These are phyloP conservation scores for Strix aluco DNA, from an alignment of 2,113 vertebrate genomes.

Conservation along the genomic window DNA sequence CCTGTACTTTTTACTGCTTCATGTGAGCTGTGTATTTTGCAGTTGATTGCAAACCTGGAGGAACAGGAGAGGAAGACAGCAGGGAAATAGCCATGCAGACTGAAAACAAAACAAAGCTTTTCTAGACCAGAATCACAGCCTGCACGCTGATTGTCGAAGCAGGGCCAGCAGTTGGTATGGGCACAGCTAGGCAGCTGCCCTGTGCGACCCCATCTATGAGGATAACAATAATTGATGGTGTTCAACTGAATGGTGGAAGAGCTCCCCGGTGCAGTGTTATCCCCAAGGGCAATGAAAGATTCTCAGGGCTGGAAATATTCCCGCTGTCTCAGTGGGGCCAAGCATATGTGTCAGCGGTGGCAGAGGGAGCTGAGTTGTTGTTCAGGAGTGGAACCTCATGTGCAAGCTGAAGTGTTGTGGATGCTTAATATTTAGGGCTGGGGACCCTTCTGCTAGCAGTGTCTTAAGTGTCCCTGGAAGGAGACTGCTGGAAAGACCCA, in stretches of 20 bases:
- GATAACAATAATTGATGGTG: too few relatives aligned
- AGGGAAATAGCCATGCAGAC: background rate
- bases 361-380: background rate
- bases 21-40: background rate
- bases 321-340: background rate
- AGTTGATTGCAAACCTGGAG: background rate
- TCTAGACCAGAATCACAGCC: background rate
- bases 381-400: background rate
- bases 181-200: background rate
- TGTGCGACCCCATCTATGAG: background rate
- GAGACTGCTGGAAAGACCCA: background rate
- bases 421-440: background rate
- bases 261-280: background rate
- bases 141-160: background rate
- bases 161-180: background rate
- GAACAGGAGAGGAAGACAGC: background rate
- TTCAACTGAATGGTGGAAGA: background rate
- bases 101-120: background rate
- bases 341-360: background rate
- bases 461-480: background rate
- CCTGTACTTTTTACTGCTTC: background rate
- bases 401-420: background rate
- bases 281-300: rapidly evolving
- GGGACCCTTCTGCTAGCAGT: background rate
- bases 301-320: background rate